Base-by-base conservation (phyloP, 2,888 invertebrate species). In the Orthosia cruda region DNA sequence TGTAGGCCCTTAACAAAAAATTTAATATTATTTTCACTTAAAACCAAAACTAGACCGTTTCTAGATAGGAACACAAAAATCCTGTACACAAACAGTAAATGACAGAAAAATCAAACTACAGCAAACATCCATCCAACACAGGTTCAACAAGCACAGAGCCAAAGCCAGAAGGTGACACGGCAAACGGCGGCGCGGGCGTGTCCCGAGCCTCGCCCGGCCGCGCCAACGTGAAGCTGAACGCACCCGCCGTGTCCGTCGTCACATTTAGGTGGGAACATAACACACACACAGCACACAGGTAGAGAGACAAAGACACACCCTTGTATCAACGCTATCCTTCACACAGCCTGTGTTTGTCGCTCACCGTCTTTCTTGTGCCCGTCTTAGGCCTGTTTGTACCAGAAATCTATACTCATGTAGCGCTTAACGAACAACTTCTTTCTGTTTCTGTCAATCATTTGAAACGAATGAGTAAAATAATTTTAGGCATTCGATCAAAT, bases 201-300 rank as follows among this genome's bases (percentile, higher is more conserved):
- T 50, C 81, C 4, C 81, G 73, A 23, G 90, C 93, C 73, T 95
- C 96, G 32, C 96, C 96, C 72, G 95, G 96, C 86, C 93, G 94
- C 87, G 96, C 96, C 85, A 96, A 95, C 93, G 96, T 97, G 62
- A 96, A 96, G 82, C 94, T 97, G 49, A 96, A 96, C 93, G 97
- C 98, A 92, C 98, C 98, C 89, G 98, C 98, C 89, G 98, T 98
- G 94, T 98, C 98, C 95, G 98, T 98, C 95, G 98, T 98, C 97
- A 98, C 98, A 97, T 98, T 98, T 98, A 98, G 98, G 98, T 98
- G 98, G 98, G 98, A 97, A 97, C 97, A 97, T 97, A 97, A 97
- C 97, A 77, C 87, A 78, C 77, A 96, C 95, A 92, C 90, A 94
- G 95, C 95, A 94, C 97, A 95, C 97, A 97, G 97, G 97, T 97